Percentiles rank a stretch among this genome's conserved stretches.
Evolutionary conservation across 2,888 invertebrate species (phyloP).

Genomic region (Mythimna vitellina): DNA sequence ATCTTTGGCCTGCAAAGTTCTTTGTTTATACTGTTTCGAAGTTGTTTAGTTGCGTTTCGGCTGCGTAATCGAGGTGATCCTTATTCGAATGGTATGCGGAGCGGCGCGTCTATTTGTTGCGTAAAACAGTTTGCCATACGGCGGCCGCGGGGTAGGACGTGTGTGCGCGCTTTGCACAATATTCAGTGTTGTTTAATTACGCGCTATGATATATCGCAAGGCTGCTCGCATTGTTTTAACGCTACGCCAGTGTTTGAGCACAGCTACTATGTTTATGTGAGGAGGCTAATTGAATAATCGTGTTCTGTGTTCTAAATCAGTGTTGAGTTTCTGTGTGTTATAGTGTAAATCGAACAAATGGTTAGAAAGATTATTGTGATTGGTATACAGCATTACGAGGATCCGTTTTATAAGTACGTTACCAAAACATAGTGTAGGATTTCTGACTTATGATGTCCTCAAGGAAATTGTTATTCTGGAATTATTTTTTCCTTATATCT

Average conservation of each 20-base stretch:
- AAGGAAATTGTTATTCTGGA: slow-evolving; percentile 39
- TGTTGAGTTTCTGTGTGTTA: slow-evolving; percentile 73
- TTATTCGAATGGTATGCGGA: slow-evolving; percentile 86
- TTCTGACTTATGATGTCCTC: slow-evolving; percentile 53
- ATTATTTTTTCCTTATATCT: slow-evolving; percentile 57
- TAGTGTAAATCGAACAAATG: slow-evolving; percentile 78
- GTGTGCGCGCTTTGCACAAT: slow-evolving; percentile 67
- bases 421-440: slow-evolving; percentile 31
- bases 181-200: slow-evolving; percentile 74
- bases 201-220: slow-evolving; percentile 78
- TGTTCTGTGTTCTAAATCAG: slow-evolving; percentile 71
- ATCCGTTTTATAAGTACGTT: slow-evolving; percentile 87
- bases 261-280: slow-evolving; percentile 78
- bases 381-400: slow-evolving; percentile 86
- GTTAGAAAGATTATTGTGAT: slow-evolving; percentile 88
- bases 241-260: slow-evolving; percentile 72
- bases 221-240: slow-evolving; percentile 78
- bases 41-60: slow-evolving; percentile 80
- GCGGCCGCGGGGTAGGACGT: slow-evolving; percentile 77
- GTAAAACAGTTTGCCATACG: slow-evolving; percentile 80
- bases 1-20: slow-evolving; percentile 73
- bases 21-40: slow-evolving; percentile 80
- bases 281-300: slow-evolving; percentile 74
- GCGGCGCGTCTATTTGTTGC: slow-evolving; percentile 78
- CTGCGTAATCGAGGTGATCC: slow-evolving; percentile 87